Percentiles rank a stretch among this genome's conserved stretches.
Conservation (phyloP, 1,140 invertebrate species). For the Neodiprion virginianus region DNA sequence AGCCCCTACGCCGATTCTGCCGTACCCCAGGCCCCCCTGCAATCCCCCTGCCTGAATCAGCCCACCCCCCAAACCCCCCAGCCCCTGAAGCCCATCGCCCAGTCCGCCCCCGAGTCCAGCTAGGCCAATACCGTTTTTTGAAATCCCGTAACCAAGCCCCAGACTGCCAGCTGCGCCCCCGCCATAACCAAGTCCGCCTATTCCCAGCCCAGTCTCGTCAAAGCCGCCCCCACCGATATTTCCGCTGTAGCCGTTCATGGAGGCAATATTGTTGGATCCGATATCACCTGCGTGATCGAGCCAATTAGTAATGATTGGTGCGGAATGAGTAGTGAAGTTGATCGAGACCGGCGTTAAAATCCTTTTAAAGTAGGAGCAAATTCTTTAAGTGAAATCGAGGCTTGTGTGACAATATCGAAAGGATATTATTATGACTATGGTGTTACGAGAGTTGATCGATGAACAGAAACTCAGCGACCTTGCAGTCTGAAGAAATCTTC, state of each 20-base stretch:
- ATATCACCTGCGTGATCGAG: neutral
- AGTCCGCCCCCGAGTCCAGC: too few relatives aligned
- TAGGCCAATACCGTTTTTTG: neutral
- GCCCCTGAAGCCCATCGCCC: too few relatives aligned
- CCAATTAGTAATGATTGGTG: neutral
- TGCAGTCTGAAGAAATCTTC: neutral
- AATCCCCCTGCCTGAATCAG: neutral
- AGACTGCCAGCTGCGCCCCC: constrained; percentile 20
- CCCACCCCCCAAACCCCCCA: neutral
- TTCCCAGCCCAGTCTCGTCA: neutral
- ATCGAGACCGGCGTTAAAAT: neutral
- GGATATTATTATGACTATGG: neutral
- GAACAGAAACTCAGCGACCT: too few relatives aligned
- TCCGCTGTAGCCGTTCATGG: neutral
- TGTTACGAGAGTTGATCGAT: too few relatives aligned
- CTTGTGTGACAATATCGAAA: too few relatives aligned
- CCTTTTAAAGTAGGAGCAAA: neutral
- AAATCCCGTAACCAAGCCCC: neutral
- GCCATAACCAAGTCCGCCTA: constrained; percentile 10
- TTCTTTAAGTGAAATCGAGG: neutral
- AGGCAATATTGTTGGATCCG: neutral
- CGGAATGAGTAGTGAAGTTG: neutral
- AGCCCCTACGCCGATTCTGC: neutral
- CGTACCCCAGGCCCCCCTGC: neutral
- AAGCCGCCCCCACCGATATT: neutral